These are phyloP conservation scores for Anolis apletophallus DNA, from an alignment of 2,797 vertebrate species.

Conservation along the genomic window DNA sequence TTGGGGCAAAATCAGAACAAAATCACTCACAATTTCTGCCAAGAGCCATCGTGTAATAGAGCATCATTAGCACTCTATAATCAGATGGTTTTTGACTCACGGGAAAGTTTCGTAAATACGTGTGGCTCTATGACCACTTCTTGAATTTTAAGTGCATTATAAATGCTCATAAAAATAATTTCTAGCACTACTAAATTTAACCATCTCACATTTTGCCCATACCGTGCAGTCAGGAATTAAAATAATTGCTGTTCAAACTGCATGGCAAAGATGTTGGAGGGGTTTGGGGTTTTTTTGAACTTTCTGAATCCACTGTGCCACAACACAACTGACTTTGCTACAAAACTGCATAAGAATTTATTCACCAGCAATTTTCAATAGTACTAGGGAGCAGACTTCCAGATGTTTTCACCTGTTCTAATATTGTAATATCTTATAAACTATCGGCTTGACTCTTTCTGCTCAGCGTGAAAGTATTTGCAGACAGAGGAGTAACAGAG, in stretches of 20 bases:
- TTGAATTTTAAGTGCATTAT: not conserved
- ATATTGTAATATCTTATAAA: not conserved
- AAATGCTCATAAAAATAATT: not conserved
- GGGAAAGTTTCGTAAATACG: not conserved
- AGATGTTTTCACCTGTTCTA: not conserved
- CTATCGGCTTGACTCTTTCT: not conserved
- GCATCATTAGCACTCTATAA: not conserved
- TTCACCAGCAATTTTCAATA: not conserved
- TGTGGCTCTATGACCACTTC: no score
- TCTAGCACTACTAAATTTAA: not conserved
- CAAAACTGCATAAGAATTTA: not conserved
- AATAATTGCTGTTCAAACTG: not conserved
- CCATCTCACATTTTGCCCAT: not conserved
- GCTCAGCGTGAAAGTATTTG: not conserved
- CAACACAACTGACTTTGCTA: no score
- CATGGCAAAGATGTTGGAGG: not conserved
- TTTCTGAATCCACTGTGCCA: not conserved
- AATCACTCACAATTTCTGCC: not conserved
- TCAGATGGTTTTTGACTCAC: not conserved
- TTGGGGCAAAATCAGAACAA: not conserved
- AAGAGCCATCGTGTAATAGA: not conserved
- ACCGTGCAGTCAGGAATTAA: no score
- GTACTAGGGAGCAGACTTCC: not conserved
- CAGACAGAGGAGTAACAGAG: not conserved
- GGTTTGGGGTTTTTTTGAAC: not conserved